Evolutionary conservation across 37 sponge, comb jelly and placozoan genomes (phyloP).

Genomic region (Tethya wilhelma): DNA sequence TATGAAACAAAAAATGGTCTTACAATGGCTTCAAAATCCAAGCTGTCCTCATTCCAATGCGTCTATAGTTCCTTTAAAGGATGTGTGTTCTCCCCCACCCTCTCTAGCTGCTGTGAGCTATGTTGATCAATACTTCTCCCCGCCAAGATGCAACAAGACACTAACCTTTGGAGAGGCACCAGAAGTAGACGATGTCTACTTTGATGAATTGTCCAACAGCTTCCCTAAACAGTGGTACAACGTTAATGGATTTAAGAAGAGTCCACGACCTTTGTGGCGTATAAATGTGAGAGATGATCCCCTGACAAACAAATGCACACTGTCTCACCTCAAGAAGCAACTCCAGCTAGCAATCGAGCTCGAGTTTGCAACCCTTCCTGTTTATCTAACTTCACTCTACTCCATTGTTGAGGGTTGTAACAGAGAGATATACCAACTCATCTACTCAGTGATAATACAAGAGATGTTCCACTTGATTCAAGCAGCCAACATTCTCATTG

Average conservation of each 20-base stretch:
- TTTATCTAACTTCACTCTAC: slow-evolving; percentile 57
- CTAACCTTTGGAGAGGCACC: not conserved
- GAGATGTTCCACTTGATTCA: slow-evolving; percentile 68
- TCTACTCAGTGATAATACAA: slow-evolving; percentile 47
- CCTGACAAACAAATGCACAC: not conserved
- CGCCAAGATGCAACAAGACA: not conserved
- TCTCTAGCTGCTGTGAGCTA: not conserved
- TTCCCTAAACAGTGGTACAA: not conserved
- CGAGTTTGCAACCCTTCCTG: slow-evolving; percentile 56
- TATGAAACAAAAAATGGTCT: slow-evolving; percentile 28
- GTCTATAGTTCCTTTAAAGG: not conserved
- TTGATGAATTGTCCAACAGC: not conserved
- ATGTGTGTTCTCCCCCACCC: not conserved
- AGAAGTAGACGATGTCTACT: not conserved
- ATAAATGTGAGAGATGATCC: not conserved
- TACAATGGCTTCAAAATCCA: slow-evolving; percentile 53
- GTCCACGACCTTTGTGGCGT: not conserved
- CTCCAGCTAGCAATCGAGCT: slow-evolving; percentile 44
- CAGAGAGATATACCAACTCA: slow-evolving; percentile 21
- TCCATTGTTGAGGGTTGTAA: slow-evolving; percentile 52
- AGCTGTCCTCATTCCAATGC: not conserved
- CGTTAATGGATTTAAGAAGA: too few species aligned
- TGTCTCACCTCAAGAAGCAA: not conserved
- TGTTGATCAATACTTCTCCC: not conserved
- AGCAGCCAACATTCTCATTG: slow-evolving; percentile 62